Evolutionary conservation across 2,113 vertebrate species (phyloP).

Genomic region (Psophia crepitans): DNA sequence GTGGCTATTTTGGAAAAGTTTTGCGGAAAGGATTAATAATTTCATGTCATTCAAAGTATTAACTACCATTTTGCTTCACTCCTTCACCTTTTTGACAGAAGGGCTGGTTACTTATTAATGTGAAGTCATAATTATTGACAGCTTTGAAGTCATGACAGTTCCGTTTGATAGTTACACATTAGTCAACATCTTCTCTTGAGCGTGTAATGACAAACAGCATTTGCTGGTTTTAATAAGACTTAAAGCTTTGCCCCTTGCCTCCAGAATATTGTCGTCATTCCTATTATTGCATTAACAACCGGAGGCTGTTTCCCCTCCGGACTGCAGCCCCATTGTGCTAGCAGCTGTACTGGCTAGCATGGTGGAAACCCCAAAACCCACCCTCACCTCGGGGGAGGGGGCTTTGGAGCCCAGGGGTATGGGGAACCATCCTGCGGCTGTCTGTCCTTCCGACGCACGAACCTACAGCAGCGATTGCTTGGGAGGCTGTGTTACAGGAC

Average conservation of each 20-base stretch:
- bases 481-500: background rate
- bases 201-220: constrained; percentile 49
- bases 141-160: constrained; percentile 54
- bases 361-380: background rate
- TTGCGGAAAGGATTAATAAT: constrained; percentile 17
- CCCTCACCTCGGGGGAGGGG: accelerated
- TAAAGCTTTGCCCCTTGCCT: constrained; percentile 46
- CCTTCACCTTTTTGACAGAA: constrained; percentile 46
- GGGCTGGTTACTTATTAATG: constrained; percentile 67
- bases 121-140: constrained; percentile 64
- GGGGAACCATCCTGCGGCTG: background rate
- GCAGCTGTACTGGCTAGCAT: background rate
- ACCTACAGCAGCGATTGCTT: background rate
- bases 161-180: constrained; percentile 60
- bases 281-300: constrained; percentile 22
- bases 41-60: constrained; percentile 4
- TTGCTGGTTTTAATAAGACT: constrained; percentile 46
- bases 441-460: background rate
- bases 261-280: constrained; percentile 32
- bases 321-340: background rate
- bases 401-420: background rate
- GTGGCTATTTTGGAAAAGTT: background rate
- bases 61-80: constrained; percentile 45
- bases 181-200: constrained; percentile 56
- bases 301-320: background rate